These are phyloP conservation scores for Salticus scenicus DNA, from an alignment of 2,888 invertebrate species.

Conservation along the genomic window DNA sequence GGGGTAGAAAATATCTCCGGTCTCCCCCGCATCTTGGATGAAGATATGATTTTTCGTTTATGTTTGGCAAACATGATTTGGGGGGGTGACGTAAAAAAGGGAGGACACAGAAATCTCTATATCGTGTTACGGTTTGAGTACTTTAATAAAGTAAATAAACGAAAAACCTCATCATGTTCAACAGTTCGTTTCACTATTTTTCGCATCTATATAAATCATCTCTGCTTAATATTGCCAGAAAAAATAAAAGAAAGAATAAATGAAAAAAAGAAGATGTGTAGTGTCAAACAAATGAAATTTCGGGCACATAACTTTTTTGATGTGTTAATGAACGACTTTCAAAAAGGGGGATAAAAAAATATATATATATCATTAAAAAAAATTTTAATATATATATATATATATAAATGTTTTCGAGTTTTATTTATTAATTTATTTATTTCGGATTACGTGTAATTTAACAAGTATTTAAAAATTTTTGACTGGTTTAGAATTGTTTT, in stretches of 20 bases:
- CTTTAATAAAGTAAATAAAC: constrained; percentile 2
- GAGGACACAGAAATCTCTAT: not conserved
- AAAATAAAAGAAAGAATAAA: too few relatives aligned
- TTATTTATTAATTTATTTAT: too few relatives aligned
- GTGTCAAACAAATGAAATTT: not conserved
- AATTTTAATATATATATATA: too few relatives aligned
- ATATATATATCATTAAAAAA: too few relatives aligned
- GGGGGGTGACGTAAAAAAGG: not conserved
- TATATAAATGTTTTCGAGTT: too few relatives aligned
- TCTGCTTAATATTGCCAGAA: not conserved
- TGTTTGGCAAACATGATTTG: constrained; percentile 17
- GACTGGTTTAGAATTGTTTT: too few relatives aligned
- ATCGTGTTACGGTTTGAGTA: not conserved
- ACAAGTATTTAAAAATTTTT: too few relatives aligned
- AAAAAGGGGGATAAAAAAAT: too few relatives aligned
- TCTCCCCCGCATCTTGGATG: constrained; percentile 57
- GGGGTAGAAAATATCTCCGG: constrained; percentile 43
- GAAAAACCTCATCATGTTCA: not conserved
- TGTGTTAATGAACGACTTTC: too few relatives aligned
- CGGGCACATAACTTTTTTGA: too few relatives aligned
- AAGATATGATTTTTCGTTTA: constrained; percentile 35
- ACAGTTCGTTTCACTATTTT: not conserved
- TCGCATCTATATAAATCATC: not conserved
- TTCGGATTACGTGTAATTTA: too few relatives aligned
- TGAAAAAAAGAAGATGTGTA: not conserved